phyloP scores from a whole-genome alignment of 2,113 vertebrate genomes.

The Mixornis gularis region DNA sequence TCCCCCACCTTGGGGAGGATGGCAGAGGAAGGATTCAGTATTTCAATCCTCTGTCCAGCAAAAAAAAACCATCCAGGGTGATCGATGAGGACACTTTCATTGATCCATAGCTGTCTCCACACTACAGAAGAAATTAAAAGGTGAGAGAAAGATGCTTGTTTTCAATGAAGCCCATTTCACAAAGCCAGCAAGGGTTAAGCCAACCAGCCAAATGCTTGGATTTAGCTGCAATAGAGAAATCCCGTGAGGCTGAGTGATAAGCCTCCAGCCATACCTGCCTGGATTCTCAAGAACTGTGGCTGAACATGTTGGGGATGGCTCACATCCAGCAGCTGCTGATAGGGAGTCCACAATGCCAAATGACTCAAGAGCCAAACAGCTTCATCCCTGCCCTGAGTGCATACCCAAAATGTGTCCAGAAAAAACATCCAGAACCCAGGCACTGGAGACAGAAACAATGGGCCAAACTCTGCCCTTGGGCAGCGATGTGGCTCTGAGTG shows the following conservation, averaged over 20 bases:
- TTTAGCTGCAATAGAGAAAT: not conserved
- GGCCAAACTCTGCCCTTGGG: not conserved
- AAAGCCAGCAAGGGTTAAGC: not conserved
- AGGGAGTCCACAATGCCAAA: not conserved
- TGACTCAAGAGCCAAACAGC: not conserved
- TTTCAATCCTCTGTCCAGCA: not conserved
- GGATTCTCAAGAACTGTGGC: not conserved
- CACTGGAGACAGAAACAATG: not conserved
- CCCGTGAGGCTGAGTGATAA: not conserved
- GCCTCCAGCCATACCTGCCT: not conserved
- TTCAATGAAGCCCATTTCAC: not conserved
- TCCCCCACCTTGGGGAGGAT: not conserved
- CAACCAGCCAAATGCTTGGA: not conserved
- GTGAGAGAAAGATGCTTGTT: not conserved
- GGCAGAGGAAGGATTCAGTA: not conserved
- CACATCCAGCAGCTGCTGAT: not conserved
- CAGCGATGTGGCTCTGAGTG: rapidly evolving
- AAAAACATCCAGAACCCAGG: not conserved
- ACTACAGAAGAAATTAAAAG: not conserved
- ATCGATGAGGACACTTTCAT: not conserved
- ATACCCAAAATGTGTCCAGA: rapidly evolving
- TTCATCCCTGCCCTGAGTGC: not conserved
- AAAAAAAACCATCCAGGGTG: not conserved
- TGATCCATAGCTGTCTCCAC: not conserved
- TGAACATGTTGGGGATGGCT: not conserved